A percentile compares a stretch with the other conserved stretches of the same genome.
Evolutionary conservation across 2,888 invertebrate species (phyloP).

Genomic region (Megamerina dolium): DNA sequence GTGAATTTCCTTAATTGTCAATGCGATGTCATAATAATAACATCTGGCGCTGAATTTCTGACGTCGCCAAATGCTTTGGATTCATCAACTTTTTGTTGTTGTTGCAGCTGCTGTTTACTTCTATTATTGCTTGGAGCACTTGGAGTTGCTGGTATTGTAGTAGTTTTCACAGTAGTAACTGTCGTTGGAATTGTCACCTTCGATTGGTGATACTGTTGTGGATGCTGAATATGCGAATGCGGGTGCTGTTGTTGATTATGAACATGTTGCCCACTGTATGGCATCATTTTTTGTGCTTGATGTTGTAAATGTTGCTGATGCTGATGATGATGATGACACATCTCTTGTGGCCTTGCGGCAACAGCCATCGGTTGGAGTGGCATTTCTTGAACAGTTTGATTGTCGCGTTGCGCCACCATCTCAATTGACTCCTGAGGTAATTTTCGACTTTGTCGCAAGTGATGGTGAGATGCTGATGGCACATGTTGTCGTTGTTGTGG

Average conservation of each 20-base stretch:
- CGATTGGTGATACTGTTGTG: slow-evolving; percentile 21
- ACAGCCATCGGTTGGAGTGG: slow-evolving; percentile 12
- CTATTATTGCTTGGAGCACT: slow-evolving; percentile 7
- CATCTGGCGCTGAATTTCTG: slow-evolving; percentile 84
- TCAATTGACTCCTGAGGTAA: slow-evolving; percentile 38
- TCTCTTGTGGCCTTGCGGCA: slow-evolving; percentile 26
- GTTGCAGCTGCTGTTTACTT: slow-evolving; percentile 24
- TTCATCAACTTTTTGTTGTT: slow-evolving; percentile 38
- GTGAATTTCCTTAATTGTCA: slow-evolving; percentile 54
- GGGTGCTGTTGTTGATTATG: slow-evolving; percentile 22
- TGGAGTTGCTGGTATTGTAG: slow-evolving; percentile 14
- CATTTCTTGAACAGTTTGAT: slow-evolving; percentile 16
- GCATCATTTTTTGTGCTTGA: slow-evolving; percentile 28
- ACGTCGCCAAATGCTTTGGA: slow-evolving; percentile 72
- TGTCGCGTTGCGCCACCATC: slow-evolving; percentile 43
- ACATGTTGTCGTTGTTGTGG: too few species aligned
- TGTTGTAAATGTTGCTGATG: slow-evolving; percentile 44
- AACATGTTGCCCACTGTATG: slow-evolving; percentile 15
- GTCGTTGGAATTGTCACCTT: slow-evolving; percentile 13
- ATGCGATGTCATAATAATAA: slow-evolving; percentile 71
- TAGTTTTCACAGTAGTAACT: slow-evolving; percentile 8
- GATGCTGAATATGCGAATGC: slow-evolving; percentile 13
- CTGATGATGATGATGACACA: slow-evolving; percentile 46
- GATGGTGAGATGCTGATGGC: too few species aligned
- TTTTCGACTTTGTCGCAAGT: too few species aligned